Percentiles rank a stretch among this genome's conserved stretches.
Evolutionary conservation across 2,888 invertebrate genomes (phyloP).

Genomic region (Orthosia gracilis): DNA sequence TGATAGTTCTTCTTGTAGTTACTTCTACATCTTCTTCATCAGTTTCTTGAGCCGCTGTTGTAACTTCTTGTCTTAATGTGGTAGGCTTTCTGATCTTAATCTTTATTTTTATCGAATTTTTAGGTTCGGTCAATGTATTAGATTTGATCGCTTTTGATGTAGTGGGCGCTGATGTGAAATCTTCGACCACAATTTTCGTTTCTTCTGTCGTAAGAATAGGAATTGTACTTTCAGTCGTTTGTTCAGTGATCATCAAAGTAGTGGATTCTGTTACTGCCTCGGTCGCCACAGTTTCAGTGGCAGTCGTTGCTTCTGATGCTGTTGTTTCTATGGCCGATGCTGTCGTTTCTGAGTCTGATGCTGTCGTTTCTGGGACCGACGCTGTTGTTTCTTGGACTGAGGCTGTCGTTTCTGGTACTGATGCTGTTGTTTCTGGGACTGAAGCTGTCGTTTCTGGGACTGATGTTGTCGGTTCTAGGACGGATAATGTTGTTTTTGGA

Average conservation of each 20-base stretch:
- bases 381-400: background rate
- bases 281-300: background rate
- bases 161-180: conserved; percentile 23
- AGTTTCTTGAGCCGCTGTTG: background rate
- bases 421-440: background rate
- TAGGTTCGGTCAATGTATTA: background rate
- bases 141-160: background rate
- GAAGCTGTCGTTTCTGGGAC: background rate
- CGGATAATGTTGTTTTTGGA: conserved; percentile 16
- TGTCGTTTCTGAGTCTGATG: background rate
- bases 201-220: conserved; percentile 6
- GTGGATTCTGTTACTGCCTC: background rate
- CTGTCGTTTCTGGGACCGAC: background rate
- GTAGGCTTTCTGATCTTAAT: background rate
- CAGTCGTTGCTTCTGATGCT: background rate
- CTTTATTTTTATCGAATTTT: background rate
- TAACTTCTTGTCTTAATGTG: background rate
- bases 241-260: background rate
- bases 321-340: background rate
- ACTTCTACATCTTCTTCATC: conserved; percentile 10
- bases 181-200: conserved; percentile 16
- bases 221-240: background rate
- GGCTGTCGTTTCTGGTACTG: background rate
- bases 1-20: conserved; percentile 11
- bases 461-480: background rate